These are phyloP conservation scores for Pituophis catenifer DNA, from an alignment of 2,113 vertebrate species.

Conservation along the genomic window DNA sequence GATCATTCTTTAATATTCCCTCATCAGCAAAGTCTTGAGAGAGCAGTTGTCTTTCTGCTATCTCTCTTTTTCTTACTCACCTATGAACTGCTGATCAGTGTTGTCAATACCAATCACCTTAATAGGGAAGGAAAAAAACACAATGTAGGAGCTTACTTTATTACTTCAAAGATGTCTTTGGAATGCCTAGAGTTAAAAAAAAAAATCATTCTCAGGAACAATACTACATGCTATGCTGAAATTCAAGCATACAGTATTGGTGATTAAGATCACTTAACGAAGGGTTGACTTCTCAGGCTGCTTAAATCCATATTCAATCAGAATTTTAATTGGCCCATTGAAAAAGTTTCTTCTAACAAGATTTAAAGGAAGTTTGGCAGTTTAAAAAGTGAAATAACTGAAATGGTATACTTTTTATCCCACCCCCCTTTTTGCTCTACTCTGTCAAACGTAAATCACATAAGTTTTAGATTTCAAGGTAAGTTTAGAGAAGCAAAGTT, in stretches of 20 bases:
- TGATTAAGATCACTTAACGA: neutral
- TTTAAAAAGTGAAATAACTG: neutral
- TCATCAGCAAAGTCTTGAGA: conserved; percentile 6
- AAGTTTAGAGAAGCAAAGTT: neutral
- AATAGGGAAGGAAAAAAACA: neutral
- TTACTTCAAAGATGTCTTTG: neutral
- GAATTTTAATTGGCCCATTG: neutral
- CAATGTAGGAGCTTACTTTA: neutral
- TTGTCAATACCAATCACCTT: neutral
- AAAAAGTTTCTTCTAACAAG: neutral
- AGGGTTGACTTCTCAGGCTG: neutral
- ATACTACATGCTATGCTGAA: neutral
- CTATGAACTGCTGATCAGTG: neutral
- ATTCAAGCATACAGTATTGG: neutral
- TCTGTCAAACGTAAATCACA: neutral
- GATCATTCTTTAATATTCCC: conserved; percentile 30
- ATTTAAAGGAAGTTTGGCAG: conserved; percentile 13
- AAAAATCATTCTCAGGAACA: neutral
- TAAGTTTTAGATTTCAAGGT: neutral
- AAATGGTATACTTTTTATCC: neutral
- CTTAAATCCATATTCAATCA: neutral
- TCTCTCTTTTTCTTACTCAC: neutral
- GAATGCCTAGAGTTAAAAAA: neutral
- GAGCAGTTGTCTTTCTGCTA: neutral
- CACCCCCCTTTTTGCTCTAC: neutral